Evolutionary conservation across 1,140 invertebrate genomes (phyloP).

Genomic region (Oncopodura yosiiana): DNA sequence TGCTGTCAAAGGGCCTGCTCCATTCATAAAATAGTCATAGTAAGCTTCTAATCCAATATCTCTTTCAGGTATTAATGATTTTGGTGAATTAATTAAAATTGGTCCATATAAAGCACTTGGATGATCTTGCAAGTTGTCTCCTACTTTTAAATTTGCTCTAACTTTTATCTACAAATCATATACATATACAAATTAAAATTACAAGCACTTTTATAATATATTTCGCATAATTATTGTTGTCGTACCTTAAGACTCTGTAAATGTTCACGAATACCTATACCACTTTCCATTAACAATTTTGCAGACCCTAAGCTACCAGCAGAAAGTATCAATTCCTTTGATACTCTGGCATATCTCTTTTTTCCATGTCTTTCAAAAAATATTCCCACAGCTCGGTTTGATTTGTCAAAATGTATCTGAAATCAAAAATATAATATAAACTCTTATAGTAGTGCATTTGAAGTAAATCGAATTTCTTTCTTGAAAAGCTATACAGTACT

Average conservation of each 20-base stretch:
- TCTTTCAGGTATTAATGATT: slow-evolving; percentile 1
- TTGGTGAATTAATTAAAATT: slow-evolving; percentile 4
- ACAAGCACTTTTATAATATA: not conserved
- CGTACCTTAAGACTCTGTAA: slow-evolving; percentile 14
- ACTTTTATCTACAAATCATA: slow-evolving; percentile 23
- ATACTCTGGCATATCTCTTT: slow-evolving; percentile 3
- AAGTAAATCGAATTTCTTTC: no score
- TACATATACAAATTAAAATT: not conserved
- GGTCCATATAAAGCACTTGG: not conserved
- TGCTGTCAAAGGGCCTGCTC: no score
- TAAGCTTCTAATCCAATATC: not conserved
- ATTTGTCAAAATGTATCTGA: slow-evolving; percentile 3
- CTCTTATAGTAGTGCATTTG: no score
- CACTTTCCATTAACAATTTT: slow-evolving; percentile 22
- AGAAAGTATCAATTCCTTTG: slow-evolving; percentile 11
- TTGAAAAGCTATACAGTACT: not conserved
- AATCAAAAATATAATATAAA: no score
- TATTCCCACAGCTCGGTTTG: not conserved
- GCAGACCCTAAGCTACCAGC: slow-evolving; percentile 20
- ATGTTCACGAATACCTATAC: slow-evolving; percentile 17
- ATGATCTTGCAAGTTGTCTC: slow-evolving; percentile 40
- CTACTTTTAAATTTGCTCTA: slow-evolving; percentile 26
- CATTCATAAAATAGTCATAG: not conserved
- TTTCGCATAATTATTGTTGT: not conserved
- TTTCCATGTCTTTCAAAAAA: slow-evolving; percentile 7